Evolutionary conservation across 1,140 invertebrate genomes (phyloP).

Genomic region (Pemphigus obesinymphae): DNA sequence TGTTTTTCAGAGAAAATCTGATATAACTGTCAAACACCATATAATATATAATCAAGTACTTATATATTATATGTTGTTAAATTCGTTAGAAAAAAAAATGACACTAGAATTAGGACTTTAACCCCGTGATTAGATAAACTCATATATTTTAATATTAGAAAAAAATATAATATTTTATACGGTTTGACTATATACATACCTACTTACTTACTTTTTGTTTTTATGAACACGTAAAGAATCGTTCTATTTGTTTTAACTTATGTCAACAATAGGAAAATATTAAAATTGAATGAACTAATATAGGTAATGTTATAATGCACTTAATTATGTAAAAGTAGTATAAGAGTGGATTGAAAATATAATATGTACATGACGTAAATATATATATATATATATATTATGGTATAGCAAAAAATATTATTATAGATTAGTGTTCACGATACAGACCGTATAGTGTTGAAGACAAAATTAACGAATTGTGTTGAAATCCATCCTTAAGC

Average conservation of each 20-base stretch:
- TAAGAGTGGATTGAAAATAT: not conserved
- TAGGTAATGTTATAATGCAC: not conserved
- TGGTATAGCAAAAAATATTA: not conserved
- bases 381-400: not conserved
- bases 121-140: not conserved
- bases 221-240: not conserved
- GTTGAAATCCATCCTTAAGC: not conserved
- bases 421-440: not conserved
- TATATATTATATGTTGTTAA: not conserved
- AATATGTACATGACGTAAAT: not conserved
- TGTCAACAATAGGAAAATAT: not conserved
- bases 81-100: not conserved
- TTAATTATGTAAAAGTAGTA: conserved; percentile 17
- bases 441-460: not conserved
- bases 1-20: not conserved
- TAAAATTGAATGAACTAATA: not conserved
- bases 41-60: no score
- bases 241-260: not conserved
- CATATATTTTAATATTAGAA: no score
- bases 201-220: no score
- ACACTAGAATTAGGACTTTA: not conserved
- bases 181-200: no score
- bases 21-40: not conserved
- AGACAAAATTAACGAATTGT: not conserved
- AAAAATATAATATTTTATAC: not conserved